A percentile compares a stretch with the other conserved stretches of the same genome.
Evolutionary conservation across 2,113 vertebrate species (phyloP).

Genomic region (Hippocampus mohnikei): DNA sequence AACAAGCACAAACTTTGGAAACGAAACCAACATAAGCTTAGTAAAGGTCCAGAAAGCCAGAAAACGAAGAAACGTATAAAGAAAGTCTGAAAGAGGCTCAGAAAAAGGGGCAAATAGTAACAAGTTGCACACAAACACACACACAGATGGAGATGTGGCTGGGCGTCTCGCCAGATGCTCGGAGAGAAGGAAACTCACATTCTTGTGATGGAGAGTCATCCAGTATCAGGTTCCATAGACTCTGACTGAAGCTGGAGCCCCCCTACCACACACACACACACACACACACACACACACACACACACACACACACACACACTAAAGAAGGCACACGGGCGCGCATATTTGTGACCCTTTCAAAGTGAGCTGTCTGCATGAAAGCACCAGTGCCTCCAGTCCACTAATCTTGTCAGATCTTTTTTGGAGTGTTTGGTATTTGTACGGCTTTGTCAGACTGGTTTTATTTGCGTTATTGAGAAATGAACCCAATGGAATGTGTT

Average conservation of each 20-base stretch:
- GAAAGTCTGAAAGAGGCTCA: conserved; percentile 54
- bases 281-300: conserved; percentile 14
- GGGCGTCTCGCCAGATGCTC: conserved; percentile 73
- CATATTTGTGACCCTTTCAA: conserved; percentile 18
- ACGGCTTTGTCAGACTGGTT: conserved; percentile 17
- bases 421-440: conserved; percentile 6
- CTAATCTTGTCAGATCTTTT: conserved; percentile 10
- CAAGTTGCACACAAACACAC: conserved; percentile 40
- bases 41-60: conserved; percentile 33
- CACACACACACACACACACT: conserved; percentile 11
- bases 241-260: conserved; percentile 77
- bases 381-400: conserved; percentile 14
- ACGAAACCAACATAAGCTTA: conserved; percentile 32
- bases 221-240: conserved; percentile 96
- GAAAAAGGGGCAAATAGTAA: conserved; percentile 74
- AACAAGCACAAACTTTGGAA: conserved; percentile 6
- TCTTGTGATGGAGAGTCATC: conserved; percentile 97
- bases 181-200: conserved; percentile 90
- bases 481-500: conserved; percentile 1
- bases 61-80: conserved; percentile 38
- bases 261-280: conserved; percentile 38
- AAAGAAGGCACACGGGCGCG: conserved; percentile 20
- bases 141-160: conserved; percentile 87
- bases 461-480: not conserved
- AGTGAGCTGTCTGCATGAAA: conserved; percentile 13